Evolutionary conservation across 2,888 invertebrate genomes (phyloP).

Genomic region (Harpalus rubripes): DNA sequence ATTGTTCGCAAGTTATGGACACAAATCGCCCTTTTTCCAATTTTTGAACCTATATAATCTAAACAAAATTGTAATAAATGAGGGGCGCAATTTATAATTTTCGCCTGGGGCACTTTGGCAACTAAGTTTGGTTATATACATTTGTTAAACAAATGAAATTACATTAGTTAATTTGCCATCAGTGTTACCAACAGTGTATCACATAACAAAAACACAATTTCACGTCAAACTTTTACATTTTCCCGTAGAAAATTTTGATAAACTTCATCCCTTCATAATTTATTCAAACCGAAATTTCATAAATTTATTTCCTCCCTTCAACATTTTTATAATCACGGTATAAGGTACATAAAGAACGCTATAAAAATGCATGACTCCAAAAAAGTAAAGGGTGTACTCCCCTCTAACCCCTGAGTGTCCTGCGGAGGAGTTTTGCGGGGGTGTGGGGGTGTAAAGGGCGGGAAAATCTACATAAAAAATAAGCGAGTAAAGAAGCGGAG

Average conservation of each 20-base stretch:
- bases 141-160: no score
- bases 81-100: no score
- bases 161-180: no score
- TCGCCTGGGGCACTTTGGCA: no score
- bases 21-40: no score
- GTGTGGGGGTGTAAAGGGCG: slow-evolving; percentile 65
- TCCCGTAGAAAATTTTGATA: not conserved
- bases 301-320: not conserved
- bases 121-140: no score
- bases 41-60: no score
- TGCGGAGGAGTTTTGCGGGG: slow-evolving; percentile 55
- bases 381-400: slow-evolving; percentile 70
- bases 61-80: no score
- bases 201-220: not conserved
- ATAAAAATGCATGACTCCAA: slow-evolving; percentile 73
- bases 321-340: slow-evolving; percentile 69
- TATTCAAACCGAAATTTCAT: not conserved
- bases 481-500: slow-evolving; percentile 76
- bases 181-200: no score
- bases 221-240: not conserved
- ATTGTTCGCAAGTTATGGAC: no score
- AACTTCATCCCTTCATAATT: not conserved
- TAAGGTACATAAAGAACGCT: slow-evolving; percentile 70
- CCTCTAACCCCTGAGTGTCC: not conserved
- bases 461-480: slow-evolving; percentile 77